phyloP scores from a whole-genome alignment of 64 coral and sea anemone genomes.

The Astreopora myriophthalma region DNA sequence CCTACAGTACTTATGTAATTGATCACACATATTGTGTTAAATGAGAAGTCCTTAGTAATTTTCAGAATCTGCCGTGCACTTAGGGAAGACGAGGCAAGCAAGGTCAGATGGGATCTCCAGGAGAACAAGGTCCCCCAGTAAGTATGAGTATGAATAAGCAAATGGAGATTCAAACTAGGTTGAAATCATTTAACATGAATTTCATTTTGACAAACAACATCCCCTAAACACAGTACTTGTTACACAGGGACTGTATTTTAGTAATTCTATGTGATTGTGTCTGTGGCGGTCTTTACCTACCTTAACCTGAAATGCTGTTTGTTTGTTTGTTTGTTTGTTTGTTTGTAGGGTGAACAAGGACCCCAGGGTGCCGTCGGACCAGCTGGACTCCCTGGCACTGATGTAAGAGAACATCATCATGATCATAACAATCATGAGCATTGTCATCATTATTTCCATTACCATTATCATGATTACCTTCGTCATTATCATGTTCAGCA shows the following conservation, averaged over 20 bases:
- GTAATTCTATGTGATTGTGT: no score
- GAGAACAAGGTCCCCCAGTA: slow-evolving; percentile 47
- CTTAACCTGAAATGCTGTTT: no score
- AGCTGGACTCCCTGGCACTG: slow-evolving; percentile 47
- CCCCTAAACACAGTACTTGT: no score
- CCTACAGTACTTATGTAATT: no score
- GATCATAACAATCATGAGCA: background rate
- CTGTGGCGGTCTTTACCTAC: no score
- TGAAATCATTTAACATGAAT: no score
- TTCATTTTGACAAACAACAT: background rate
- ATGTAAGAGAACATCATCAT: slow-evolving; percentile 34
- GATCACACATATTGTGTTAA: no score
- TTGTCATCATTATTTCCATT: background rate
- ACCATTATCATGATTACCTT: background rate
- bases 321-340: background rate
- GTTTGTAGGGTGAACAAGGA: slow-evolving; percentile 33
- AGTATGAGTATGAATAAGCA: background rate
- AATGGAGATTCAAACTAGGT: no score
- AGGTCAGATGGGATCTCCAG: slow-evolving; percentile 24
- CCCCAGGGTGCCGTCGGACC: slow-evolving; percentile 13
- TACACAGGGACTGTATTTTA: no score
- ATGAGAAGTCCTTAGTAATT: background rate
- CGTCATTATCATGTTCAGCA: no score
- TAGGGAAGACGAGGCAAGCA: slow-evolving; percentile 60
- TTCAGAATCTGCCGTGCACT: background rate